phyloP scores from a whole-genome alignment of 2,888 invertebrate species.

The Drosophila koepferae region DNA sequence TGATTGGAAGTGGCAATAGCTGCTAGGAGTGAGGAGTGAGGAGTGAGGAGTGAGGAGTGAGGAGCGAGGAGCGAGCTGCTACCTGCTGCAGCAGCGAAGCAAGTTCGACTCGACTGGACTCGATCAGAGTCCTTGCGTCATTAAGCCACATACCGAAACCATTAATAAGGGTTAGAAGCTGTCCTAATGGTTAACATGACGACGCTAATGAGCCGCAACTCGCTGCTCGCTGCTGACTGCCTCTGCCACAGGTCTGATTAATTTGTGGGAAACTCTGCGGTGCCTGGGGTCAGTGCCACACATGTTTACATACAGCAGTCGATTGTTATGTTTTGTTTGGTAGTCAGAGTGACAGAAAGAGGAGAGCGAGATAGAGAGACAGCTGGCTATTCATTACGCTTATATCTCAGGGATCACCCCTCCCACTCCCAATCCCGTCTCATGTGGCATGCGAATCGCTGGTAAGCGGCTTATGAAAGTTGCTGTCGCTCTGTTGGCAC shows the following conservation, averaged over 20 bases:
- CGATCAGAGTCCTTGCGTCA: slow-evolving; percentile 38
- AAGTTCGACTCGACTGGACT: neutral
- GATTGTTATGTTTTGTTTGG: slow-evolving; percentile 20
- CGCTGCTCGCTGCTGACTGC: neutral
- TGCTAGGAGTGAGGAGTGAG: no score
- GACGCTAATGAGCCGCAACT: slow-evolving; percentile 70
- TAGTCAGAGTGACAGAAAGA: no score
- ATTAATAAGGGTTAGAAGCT: slow-evolving; percentile 47
- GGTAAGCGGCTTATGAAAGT: slow-evolving; percentile 58
- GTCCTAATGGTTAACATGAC: slow-evolving; percentile 64
- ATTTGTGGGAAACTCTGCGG: slow-evolving; percentile 65
- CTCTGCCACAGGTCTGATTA: slow-evolving; percentile 58
- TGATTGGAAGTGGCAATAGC: slow-evolving; percentile 63
- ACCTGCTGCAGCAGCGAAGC: slow-evolving; percentile 12
- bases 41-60: no score
- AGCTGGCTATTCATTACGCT: slow-evolving; percentile 54
- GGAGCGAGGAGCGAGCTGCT: neutral
- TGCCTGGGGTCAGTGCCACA: slow-evolving; percentile 41
- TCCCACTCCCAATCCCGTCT: neutral
- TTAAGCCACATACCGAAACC: slow-evolving; percentile 54
- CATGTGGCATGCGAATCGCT: slow-evolving; percentile 41
- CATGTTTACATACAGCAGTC: neutral
- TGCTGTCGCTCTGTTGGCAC: slow-evolving; percentile 41
- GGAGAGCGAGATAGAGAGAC: slow-evolving; percentile 7
- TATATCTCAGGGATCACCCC: slow-evolving; percentile 10